Conservation (phyloP, 2,797 vertebrate genomes). For the Carduelis carduelis region DNA sequence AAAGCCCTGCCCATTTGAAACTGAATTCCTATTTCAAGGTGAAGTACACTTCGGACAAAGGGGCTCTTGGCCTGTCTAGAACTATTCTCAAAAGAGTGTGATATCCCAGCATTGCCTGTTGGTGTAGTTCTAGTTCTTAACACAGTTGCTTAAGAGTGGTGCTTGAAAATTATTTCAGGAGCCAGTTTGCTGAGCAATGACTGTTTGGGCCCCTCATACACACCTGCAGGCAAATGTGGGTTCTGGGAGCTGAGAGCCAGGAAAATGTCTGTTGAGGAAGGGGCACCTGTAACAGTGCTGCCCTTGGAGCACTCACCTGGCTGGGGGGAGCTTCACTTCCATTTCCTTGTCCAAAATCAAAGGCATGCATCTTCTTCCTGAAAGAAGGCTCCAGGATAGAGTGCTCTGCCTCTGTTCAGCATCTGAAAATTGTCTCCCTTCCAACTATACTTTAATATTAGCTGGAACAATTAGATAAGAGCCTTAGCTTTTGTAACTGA, state of each 20-base stretch:
- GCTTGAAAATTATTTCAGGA: background rate
- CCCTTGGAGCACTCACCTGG: rapidly evolving
- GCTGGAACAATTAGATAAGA: background rate
- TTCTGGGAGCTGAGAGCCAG: background rate
- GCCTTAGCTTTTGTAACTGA: background rate
- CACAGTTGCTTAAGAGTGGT: background rate
- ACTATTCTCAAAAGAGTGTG: background rate
- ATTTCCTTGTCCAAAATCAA: background rate
- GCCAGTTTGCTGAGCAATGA: background rate
- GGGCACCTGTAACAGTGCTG: background rate
- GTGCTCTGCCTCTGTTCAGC: background rate
- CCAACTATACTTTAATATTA: background rate
- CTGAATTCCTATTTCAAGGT: background rate
- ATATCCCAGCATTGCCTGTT: background rate
- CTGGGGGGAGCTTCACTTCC: background rate
- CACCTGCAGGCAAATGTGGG: background rate
- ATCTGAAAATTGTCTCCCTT: background rate
- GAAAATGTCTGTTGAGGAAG: background rate
- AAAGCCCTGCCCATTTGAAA: background rate
- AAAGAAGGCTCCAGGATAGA: background rate
- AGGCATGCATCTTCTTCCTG: background rate
- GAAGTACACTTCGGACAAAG: background rate
- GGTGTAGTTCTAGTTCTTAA: background rate
- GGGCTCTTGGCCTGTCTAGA: background rate
- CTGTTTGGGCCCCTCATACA: background rate